These are phyloP conservation scores for Mesaphorura yosii DNA, from an alignment of 1,140 invertebrate genomes.

Conservation along the genomic window DNA sequence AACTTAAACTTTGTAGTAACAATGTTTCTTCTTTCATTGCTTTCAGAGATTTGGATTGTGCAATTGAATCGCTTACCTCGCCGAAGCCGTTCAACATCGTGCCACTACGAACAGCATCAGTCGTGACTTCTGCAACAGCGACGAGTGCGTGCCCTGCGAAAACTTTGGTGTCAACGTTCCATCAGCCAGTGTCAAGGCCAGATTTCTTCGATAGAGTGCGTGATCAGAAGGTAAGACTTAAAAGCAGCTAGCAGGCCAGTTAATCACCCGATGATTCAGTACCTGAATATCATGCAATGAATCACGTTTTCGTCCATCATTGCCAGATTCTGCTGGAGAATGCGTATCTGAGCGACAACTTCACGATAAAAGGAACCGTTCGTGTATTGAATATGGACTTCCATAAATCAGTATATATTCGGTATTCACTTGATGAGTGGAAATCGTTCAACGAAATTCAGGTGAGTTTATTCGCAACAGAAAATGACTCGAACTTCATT, in stretches of 20 bases:
- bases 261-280: no score
- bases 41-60: constrained; percentile 18
- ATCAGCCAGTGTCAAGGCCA: constrained; percentile 59
- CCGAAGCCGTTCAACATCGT: neutral
- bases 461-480: constrained; percentile 35
- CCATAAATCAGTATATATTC: constrained; percentile 75
- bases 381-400: constrained; percentile 81
- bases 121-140: neutral
- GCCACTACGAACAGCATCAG: neutral
- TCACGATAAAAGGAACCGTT: constrained; percentile 69
- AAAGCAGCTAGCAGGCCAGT: neutral
- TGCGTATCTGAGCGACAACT: constrained; percentile 53
- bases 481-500: no score
- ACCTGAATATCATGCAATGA: no score
- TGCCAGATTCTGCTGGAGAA: constrained; percentile 53
- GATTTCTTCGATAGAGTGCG: constrained; percentile 68
- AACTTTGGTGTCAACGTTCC: constrained; percentile 61
- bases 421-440: constrained; percentile 80
- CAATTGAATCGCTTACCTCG: constrained; percentile 4
- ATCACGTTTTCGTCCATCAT: constrained; percentile 3
- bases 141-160: constrained; percentile 16
- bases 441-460: constrained; percentile 65
- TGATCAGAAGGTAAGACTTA: constrained; percentile 48
- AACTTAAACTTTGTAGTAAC: neutral
- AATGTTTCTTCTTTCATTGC: neutral